phyloP scores from a whole-genome alignment of 2,797 vertebrate genomes.

The Pseudochirops cupreus region DNA sequence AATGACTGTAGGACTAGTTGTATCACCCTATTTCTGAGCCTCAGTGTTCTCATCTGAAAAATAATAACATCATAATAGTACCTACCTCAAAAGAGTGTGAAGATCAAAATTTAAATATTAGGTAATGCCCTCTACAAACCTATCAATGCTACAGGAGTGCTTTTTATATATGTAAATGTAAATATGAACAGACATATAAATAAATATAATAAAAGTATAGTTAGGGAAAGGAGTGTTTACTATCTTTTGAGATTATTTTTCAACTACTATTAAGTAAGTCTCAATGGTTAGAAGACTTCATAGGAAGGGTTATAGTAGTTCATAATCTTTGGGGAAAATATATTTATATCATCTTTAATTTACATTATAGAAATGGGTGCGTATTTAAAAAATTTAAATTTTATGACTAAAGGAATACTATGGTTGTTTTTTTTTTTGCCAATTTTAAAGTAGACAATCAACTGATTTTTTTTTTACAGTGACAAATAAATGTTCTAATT shows the following conservation, averaged over 20 bases:
- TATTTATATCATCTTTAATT: not conserved
- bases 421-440: not conserved
- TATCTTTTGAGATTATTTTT: constrained; percentile 9
- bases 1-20: too few species aligned
- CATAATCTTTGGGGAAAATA: constrained; percentile 28
- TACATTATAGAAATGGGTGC: constrained; percentile 37
- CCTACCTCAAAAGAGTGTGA: not conserved
- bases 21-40: not conserved
- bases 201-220: not conserved
- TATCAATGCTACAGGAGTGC: not conserved
- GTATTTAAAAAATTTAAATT: not conserved
- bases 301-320: constrained; percentile 22
- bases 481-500: not conserved
- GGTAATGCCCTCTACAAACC: not conserved
- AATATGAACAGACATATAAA: not conserved
- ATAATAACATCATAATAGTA: too few species aligned
- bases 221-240: constrained; percentile 18
- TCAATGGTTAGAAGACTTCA: not conserved
- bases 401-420: not conserved
- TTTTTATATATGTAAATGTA: not conserved
- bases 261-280: constrained; percentile 26
- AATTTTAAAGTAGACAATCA: not conserved
- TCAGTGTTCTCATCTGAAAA: not conserved
- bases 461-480: constrained; percentile 24
- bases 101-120: not conserved